Conservation (phyloP, 2,113 vertebrate genomes). For the Melanotaenia duboulayi region DNA sequence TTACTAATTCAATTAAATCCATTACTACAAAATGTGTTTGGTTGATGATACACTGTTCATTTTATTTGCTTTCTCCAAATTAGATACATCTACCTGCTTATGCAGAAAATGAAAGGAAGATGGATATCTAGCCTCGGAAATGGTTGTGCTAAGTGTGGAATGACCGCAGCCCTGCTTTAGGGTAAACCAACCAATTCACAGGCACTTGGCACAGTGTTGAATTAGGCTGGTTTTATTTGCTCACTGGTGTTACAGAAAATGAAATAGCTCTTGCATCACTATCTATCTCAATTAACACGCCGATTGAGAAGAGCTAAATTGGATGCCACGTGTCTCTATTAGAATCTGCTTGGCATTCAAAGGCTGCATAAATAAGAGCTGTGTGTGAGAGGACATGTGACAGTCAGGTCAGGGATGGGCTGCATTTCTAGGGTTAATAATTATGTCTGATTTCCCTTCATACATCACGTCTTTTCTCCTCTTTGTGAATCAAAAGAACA, state of each 20-base stretch:
- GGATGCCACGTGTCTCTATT: slow-evolving; percentile 60
- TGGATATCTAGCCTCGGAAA: slow-evolving; percentile 29
- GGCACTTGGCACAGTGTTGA: slow-evolving; percentile 44
- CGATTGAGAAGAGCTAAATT: slow-evolving; percentile 64
- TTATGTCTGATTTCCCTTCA: slow-evolving; percentile 63
- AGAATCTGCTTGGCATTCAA: slow-evolving; percentile 60
- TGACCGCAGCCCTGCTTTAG: slow-evolving; percentile 42
- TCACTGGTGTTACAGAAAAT: slow-evolving; percentile 65
- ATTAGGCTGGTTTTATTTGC: slow-evolving; percentile 62
- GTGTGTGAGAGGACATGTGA: slow-evolving; percentile 57
- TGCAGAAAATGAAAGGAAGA: slow-evolving; percentile 13
- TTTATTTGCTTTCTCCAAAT: slow-evolving; percentile 45
- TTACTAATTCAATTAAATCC: slow-evolving; percentile 22
- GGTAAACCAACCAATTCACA: slow-evolving; percentile 38
- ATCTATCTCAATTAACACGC: slow-evolving; percentile 75
- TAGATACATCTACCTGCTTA: slow-evolving; percentile 28
- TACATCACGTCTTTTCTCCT: slow-evolving; percentile 43
- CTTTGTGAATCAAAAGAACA: slow-evolving; percentile 52
- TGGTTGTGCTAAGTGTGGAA: slow-evolving; percentile 36
- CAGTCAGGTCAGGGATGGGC: slow-evolving; percentile 65
- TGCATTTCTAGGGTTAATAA: slow-evolving; percentile 44
- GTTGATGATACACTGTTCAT: slow-evolving; percentile 42
- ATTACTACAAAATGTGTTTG: slow-evolving; percentile 37
- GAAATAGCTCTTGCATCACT: slow-evolving; percentile 71
- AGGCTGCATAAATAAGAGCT: slow-evolving; percentile 41